phyloP scores from a whole-genome alignment of 2,797 vertebrate genomes.

The Pagetopsis macropterus region DNA sequence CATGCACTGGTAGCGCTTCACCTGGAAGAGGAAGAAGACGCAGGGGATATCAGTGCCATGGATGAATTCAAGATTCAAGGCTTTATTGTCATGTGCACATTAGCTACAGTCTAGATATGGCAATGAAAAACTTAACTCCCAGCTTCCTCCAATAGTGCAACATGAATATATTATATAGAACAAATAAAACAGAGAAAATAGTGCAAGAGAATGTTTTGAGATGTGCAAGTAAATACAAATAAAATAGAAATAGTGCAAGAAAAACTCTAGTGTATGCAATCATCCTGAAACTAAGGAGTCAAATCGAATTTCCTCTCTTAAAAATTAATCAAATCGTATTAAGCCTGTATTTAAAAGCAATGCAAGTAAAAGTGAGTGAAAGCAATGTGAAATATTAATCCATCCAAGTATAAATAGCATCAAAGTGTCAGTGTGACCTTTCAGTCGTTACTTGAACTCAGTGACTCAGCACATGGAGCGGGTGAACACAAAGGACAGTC shows the following conservation, averaged over 20 bases:
- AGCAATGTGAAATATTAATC: slow-evolving; percentile 6
- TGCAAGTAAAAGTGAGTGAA: no score
- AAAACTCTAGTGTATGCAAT: neutral
- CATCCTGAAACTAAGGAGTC: neutral
- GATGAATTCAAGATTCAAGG: neutral
- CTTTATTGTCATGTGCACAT: no score
- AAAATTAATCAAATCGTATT: neutral
- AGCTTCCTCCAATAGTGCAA: no score
- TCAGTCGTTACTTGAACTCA: slow-evolving; percentile 47
- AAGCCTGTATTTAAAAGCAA: slow-evolving; percentile 2
- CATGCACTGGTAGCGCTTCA: slow-evolving; percentile 99
- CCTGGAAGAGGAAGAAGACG: slow-evolving; percentile 74
- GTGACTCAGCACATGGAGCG: slow-evolving; percentile 63
- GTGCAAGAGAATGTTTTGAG: no score
- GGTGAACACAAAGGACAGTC: slow-evolving; percentile 57
- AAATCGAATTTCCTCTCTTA: neutral
- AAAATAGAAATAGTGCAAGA: no score
- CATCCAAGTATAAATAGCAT: slow-evolving; percentile 35
- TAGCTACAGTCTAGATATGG: no score
- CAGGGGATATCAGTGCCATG: neutral
- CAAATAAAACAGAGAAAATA: no score
- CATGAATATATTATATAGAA: no score
- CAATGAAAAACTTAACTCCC: no score
- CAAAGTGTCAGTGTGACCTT: slow-evolving; percentile 54
- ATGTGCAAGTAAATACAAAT: no score